Base-by-base conservation (phyloP, 2,113 vertebrate species). In the Chelonoidis abingdonii region DNA sequence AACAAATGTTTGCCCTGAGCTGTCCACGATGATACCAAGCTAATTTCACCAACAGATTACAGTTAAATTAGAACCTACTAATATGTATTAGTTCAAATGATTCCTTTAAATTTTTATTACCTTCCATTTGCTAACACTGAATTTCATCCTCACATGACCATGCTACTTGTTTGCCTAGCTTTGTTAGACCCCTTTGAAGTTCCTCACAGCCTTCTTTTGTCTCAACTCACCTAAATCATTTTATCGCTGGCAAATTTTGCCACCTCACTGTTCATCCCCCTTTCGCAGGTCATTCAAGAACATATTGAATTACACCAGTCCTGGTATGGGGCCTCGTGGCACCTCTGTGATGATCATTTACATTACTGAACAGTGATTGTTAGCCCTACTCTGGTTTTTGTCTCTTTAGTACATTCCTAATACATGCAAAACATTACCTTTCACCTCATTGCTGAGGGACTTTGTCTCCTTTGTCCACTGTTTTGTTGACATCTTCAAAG, bases 1-100 rank as follows among this genome's bases (percentile, higher is more conserved):
- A 97, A 97, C 97, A 97, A 96, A 97, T 97, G 97, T 97, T 97
- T 97, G 91, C 87, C 52, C 41, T 96, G 96, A 97, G 91, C 96
- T 0, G 21, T 95, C 93, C 83, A 50, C 89, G 92, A 87, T 56
- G 91, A 97, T 93, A 97, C 93, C 91, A 84, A 92, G 93, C 94
- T 96, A 93, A 88, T 89, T 97, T 95, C 82, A 86, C 94, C 84
- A 91, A 97, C 94, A 53, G 95, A 97, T 97, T 97, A 86, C 95
- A 76, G 94, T 96, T 93, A 84, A 97, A 95, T 95, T 97, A 96
- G 94, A 96, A 76, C 54, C 84, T 92, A 53, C 54, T 47, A 22
- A 65, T 82, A 88, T 88, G 62, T 44, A 29, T 0, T 94, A 91
- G 93, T 96, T 93, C 90, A 95, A 96, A 97, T 97, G 95, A 97